These are phyloP conservation scores for Salminus brasiliensis DNA, from an alignment of 2,113 vertebrate species.

Conservation along the genomic window DNA sequence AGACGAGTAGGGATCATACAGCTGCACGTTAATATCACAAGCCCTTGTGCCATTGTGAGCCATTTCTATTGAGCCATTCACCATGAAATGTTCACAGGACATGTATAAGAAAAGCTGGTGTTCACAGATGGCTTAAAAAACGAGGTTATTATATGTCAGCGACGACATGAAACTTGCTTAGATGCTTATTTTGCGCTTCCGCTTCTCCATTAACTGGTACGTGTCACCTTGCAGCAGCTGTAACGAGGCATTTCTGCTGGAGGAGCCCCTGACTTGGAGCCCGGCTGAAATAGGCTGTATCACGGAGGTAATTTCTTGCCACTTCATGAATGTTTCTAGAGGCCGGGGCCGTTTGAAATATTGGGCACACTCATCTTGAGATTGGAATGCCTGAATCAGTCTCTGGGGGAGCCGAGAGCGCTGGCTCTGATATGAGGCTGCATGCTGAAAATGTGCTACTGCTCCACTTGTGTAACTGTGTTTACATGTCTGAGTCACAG, in stretches of 20 bases:
- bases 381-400: constrained; percentile 2
- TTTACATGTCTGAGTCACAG: constrained; percentile 65
- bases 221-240: neutral
- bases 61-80: neutral
- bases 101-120: neutral
- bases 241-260: neutral
- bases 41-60: too few species aligned
- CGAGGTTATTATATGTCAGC: too few species aligned
- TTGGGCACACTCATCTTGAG: neutral
- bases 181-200: neutral
- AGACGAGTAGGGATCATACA: too few species aligned
- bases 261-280: neutral
- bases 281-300: neutral
- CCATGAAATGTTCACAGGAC: neutral
- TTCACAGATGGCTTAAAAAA: neutral
- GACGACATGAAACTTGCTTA: neutral
- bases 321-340: neutral
- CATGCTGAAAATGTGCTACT: constrained; percentile 32
- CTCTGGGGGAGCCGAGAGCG: neutral
- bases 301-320: neutral
- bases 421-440: neutral
- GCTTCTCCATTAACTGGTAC: neutral
- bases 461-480: constrained; percentile 66
- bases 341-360: neutral
- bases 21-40: too few species aligned